Conservation (phyloP, 2,113 vertebrate species). For the Reinhardtius hippoglossoides region DNA sequence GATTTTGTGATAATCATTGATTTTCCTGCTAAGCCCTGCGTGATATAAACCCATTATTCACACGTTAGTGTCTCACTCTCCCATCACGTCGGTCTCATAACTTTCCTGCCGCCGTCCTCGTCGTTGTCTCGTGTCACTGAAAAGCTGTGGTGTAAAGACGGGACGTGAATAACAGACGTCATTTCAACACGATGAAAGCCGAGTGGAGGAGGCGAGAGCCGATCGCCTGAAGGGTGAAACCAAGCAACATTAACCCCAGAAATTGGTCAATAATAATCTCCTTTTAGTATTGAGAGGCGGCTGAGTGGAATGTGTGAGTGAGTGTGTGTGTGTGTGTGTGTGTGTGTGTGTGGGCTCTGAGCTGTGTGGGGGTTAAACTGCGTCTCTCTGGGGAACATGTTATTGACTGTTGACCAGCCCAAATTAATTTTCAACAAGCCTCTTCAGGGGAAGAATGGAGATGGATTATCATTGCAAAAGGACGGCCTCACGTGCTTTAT, state of each 20-base stretch:
- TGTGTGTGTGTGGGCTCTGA: conserved; percentile 43
- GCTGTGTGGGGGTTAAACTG: conserved; percentile 67
- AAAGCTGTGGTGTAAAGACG: not conserved
- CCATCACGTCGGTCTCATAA: not conserved
- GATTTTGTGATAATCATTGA: too few relatives aligned
- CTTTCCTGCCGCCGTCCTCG: not conserved
- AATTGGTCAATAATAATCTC: conserved; percentile 74
- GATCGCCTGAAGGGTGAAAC: conserved; percentile 42
- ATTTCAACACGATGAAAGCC: conserved; percentile 35
- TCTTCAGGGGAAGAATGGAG: conserved; percentile 75
- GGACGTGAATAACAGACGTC: conserved; percentile 45
- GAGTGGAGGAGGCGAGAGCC: conserved; percentile 29
- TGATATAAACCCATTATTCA: not conserved
- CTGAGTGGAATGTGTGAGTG: conserved; percentile 50
- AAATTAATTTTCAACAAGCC: conserved; percentile 80
- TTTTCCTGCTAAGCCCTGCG: too few relatives aligned
- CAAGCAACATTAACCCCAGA: conserved; percentile 65
- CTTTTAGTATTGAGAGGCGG: conserved; percentile 59
- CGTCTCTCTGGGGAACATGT: conserved; percentile 60
- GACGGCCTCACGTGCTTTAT: conserved; percentile 38
- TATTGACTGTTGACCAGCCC: conserved; percentile 78
- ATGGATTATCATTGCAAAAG: conserved; percentile 60
- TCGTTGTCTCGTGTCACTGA: not conserved
- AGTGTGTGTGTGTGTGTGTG: conserved; percentile 4
- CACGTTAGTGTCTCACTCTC: not conserved